Base-by-base conservation (phyloP, 2,113 vertebrate genomes). In the Calonectris borealis region DNA sequence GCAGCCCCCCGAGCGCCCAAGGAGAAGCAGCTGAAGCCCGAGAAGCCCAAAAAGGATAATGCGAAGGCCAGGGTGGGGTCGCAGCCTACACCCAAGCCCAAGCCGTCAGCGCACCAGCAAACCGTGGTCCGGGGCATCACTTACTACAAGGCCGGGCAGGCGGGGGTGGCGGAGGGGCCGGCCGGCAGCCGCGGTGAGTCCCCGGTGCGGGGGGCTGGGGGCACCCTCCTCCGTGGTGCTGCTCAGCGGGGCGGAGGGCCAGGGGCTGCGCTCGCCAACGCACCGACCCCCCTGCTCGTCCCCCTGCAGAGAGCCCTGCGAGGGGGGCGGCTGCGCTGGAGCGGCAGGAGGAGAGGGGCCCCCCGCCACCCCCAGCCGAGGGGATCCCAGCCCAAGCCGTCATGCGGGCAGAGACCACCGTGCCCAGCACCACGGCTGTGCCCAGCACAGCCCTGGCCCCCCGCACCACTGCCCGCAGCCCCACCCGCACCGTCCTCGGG, bases 61-160 rank as follows among this genome's bases (percentile, higher is more conserved):
- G 7, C n/a, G 21, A 99, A 99, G 94, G 81, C 84, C 79, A 94
- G 83, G 46, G 71, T 54, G 0, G 97, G 49, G 5, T 97, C 97
- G 9, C 98, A 98, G 77, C 98, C 99, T 40, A 99, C 98, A 0
- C 85, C 97, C 95, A 99, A 98, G 97, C 97, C 98, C 91, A 98
- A 98, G 81, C 92, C 98, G 9, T 80, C 88, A 12, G 98, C 95
- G 1, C 98, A 98, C 69, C 99, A 99, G 97, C 98, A 98, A 7
- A 98, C 99, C 0, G 98, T 99, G 86, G 98, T 99, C 87, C 98
- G 99, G 55, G 99, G 99, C 87, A 98, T 99, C 97, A 99, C 99
- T 1, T 99, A 99, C 98, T 99, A 99, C 98, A 99, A 99, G 97
- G 98, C 99, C 0, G 97, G 98, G 91, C 98, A 97, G 87, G 93